Conservation (phyloP, 2,888 invertebrate species). For the Meteorus colon region DNA sequence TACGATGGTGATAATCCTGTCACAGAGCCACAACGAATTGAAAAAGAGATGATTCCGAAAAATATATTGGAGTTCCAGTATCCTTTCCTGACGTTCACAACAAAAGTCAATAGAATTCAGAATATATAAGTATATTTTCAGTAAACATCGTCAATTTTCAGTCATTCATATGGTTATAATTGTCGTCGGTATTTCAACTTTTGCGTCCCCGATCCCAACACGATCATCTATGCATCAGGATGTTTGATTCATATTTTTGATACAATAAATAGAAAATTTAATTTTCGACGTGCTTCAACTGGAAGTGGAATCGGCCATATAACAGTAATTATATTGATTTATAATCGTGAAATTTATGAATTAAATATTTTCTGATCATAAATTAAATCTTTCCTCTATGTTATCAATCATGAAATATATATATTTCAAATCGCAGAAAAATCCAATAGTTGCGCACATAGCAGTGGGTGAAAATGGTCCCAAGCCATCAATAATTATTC, state of each 20-base stretch:
- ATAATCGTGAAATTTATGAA: slow-evolving; percentile 64
- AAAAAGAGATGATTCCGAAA: slow-evolving; percentile 76
- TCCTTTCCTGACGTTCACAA: slow-evolving; percentile 74
- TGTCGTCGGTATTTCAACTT: slow-evolving; percentile 88
- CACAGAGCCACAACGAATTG: slow-evolving; percentile 76
- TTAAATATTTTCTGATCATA: slow-evolving; percentile 13
- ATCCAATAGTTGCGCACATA: slow-evolving; percentile 79
- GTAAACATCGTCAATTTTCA: slow-evolving; percentile 63
- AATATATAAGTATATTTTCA: too few relatives aligned
- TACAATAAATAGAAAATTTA: slow-evolving; percentile 78
- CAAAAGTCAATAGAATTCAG: slow-evolving; percentile 47
- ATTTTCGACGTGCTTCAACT: slow-evolving; percentile 83
- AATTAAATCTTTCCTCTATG: not conserved
- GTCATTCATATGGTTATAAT: slow-evolving; percentile 91
- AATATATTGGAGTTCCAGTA: slow-evolving; percentile 81
- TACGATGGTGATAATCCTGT: slow-evolving; percentile 74
- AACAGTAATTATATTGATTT: slow-evolving; percentile 76
- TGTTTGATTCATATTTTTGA: slow-evolving; percentile 87
- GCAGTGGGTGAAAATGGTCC: slow-evolving; percentile 89
- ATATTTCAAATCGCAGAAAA: slow-evolving; percentile 75
- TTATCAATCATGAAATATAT: not conserved
- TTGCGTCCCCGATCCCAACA: slow-evolving; percentile 83
- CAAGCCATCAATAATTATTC: slow-evolving; percentile 85
- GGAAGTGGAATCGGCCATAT: slow-evolving; percentile 89
- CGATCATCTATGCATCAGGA: slow-evolving; percentile 86